Conservation (phyloP, 2,797 vertebrate species). For the Poeciliopsis gracilis region DNA sequence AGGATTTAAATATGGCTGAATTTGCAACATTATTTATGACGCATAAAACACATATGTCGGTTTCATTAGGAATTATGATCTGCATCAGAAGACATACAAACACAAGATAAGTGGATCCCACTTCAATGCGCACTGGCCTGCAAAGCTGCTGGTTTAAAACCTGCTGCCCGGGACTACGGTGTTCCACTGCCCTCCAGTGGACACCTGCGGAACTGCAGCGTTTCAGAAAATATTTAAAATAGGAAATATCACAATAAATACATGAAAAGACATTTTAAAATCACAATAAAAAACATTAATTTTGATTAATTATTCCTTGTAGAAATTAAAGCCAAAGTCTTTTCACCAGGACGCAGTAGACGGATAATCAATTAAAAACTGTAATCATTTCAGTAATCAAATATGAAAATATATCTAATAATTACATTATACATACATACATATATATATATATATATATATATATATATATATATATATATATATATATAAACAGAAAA, state of each 20-base stretch:
- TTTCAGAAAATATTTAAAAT: not conserved
- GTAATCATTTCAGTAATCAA: not conserved
- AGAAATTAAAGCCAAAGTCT: not conserved
- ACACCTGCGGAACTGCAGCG: slow-evolving; percentile 15
- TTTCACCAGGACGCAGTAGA: not conserved
- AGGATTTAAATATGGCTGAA: not conserved
- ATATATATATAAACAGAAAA: not conserved
- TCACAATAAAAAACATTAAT: no score
- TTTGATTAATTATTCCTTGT: not conserved
- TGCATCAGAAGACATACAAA: not conserved
- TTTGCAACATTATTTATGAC: not conserved
- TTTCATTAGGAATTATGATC: not conserved
- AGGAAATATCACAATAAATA: not conserved
- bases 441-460: no score
- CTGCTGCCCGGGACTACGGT: slow-evolving; percentile 15
- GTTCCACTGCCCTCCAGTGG: slow-evolving; percentile 80
- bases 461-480: no score
- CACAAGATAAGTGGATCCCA: not conserved
- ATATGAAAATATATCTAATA: not conserved
- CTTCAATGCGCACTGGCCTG: not conserved
- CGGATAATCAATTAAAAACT: not conserved
- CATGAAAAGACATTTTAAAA: not conserved
- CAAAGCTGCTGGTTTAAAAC: not conserved
- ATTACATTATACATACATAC: no score
- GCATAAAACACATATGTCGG: not conserved